Conservation (phyloP, 2,113 vertebrate species). For the Oenanthe oenanthe region DNA sequence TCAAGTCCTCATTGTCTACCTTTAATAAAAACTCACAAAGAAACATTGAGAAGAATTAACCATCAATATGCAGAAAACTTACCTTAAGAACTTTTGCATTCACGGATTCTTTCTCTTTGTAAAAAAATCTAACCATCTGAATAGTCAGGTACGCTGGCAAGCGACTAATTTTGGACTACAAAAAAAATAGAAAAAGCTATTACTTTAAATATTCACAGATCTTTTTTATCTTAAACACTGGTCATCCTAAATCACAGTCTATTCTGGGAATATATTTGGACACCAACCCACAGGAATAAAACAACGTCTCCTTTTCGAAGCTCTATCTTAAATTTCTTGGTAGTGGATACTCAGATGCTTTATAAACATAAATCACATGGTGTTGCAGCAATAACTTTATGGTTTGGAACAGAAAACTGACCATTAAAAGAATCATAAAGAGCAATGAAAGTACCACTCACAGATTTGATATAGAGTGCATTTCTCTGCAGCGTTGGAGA, state of each 20-base stretch:
- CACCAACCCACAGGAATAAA: background rate
- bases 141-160: constrained; percentile 95
- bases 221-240: background rate
- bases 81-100: constrained; percentile 99
- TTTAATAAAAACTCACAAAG: background rate
- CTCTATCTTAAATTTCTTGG: background rate
- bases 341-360: background rate
- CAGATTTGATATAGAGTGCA: constrained; percentile 96
- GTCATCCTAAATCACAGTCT: background rate
- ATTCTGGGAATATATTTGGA: background rate
- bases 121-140: constrained; percentile 99
- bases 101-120: constrained; percentile 99
- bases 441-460: constrained; percentile 71
- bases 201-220: background rate
- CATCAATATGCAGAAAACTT: background rate
- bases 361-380: background rate
- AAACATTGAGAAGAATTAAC: background rate
- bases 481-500: constrained; percentile 94
- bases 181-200: background rate
- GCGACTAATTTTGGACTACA: constrained; percentile 94
- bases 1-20: background rate
- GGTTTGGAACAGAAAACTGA: background rate
- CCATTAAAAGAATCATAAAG: background rate
- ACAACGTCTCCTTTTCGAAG: background rate
- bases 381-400: background rate